phyloP scores from a whole-genome alignment of 1,140 invertebrate species.

The Mamestra configurata region DNA sequence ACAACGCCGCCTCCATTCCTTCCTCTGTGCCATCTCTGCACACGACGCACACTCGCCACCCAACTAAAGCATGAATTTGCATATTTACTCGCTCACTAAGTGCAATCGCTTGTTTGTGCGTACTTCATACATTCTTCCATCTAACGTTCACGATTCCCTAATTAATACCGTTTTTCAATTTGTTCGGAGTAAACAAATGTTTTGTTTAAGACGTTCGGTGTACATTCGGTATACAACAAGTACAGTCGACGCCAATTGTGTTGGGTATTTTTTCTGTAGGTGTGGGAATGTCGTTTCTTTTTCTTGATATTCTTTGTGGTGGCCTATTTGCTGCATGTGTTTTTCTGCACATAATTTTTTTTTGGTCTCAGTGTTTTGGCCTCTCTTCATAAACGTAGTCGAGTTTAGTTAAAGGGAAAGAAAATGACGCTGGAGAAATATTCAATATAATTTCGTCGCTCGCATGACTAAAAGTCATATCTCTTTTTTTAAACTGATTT shows the following conservation, averaged over 20 bases:
- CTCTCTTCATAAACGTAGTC: too few relatives aligned
- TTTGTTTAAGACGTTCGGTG: slow-evolving; percentile 36
- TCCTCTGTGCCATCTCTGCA: slow-evolving; percentile 61
- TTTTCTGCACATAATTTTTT: too few relatives aligned
- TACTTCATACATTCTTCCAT: slow-evolving; percentile 76
- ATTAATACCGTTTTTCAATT: slow-evolving; percentile 74
- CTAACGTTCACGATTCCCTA: slow-evolving; percentile 68
- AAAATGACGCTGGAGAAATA: background rate
- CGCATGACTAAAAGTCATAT: too few relatives aligned
- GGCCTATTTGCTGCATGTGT: background rate
- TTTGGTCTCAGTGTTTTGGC: too few relatives aligned
- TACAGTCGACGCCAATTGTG: slow-evolving; percentile 12
- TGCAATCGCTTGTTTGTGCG: slow-evolving; percentile 84
- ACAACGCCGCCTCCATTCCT: slow-evolving; percentile 56
- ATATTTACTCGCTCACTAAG: slow-evolving; percentile 82
- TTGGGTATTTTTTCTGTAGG: slow-evolving; percentile 3
- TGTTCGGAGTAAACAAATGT: slow-evolving; percentile 36
- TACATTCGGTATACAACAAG: background rate
- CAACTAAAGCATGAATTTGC: slow-evolving; percentile 82
- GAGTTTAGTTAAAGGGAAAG: background rate
- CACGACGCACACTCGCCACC: slow-evolving; percentile 73
- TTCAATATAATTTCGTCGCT: too few relatives aligned
- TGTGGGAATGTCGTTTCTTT: background rate
- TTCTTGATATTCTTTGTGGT: background rate
- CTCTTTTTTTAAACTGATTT: too few relatives aligned